These are phyloP conservation scores for Apteryx mantelli DNA, from an alignment of 2,113 vertebrate genomes.

Conservation along the genomic window DNA sequence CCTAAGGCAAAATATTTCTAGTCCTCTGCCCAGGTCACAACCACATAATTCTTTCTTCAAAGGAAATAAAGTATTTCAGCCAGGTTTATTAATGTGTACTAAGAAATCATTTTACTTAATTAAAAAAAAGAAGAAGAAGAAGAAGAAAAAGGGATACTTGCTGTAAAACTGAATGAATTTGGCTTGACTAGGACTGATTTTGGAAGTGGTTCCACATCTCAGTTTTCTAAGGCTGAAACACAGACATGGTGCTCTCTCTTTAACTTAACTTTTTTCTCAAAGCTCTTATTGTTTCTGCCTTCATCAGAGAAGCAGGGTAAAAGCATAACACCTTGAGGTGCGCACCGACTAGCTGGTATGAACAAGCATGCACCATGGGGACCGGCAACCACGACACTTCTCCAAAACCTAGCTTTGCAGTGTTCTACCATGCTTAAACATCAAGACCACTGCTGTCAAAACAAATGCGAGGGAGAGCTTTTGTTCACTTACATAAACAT, in stretches of 20 bases:
- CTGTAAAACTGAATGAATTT: not conserved
- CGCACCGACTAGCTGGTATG: not conserved
- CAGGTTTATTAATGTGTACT: too few species aligned
- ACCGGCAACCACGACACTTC: not conserved
- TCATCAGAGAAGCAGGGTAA: not conserved
- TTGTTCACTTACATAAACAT: not conserved
- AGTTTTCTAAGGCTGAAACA: not conserved
- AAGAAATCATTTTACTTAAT: too few species aligned
- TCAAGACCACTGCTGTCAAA: not conserved
- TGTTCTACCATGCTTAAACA: not conserved
- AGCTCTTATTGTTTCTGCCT: not conserved
- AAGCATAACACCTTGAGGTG: not conserved
- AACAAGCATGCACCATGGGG: accelerated
- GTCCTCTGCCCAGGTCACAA: too few species aligned
- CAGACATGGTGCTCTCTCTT: not conserved
- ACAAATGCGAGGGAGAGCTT: not conserved
- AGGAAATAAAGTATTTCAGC: too few species aligned
- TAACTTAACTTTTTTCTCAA: not conserved
- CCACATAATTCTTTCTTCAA: too few species aligned
- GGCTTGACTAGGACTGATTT: not conserved
- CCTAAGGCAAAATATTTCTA: too few species aligned
- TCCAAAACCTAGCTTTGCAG: not conserved
- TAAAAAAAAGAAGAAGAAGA: too few species aligned
- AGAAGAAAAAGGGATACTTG: not conserved
- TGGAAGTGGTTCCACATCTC: not conserved